phyloP scores from a whole-genome alignment of 2,797 vertebrate species.

The Parauchenoglanis punctatus region DNA sequence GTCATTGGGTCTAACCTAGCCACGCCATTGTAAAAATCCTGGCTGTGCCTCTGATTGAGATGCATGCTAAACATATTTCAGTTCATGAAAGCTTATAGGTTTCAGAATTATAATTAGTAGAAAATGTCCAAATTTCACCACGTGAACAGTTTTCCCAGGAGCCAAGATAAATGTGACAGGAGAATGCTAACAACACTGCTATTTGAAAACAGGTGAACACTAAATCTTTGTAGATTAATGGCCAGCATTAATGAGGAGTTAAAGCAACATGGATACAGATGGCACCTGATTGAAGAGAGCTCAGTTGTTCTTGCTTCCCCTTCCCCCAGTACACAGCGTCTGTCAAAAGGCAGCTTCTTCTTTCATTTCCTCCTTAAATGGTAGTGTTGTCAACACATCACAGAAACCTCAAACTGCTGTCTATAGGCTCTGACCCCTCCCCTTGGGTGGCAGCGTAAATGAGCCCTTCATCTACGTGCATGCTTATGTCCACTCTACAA shows the following conservation, averaged over 20 bases:
- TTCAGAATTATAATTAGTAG: not conserved
- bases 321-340: not conserved
- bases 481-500: not conserved
- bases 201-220: not conserved
- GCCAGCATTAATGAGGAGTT: not conserved
- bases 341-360: conserved; percentile 46
- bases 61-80: not conserved
- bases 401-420: conserved; percentile 34
- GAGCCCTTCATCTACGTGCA: not conserved
- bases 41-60: not conserved
- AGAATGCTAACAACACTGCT: not conserved
- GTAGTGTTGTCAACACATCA: conserved; percentile 40
- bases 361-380: conserved; percentile 56
- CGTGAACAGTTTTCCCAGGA: not conserved
- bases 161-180: not conserved
- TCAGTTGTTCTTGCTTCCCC: not conserved
- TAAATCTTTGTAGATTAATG: not conserved
- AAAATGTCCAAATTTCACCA: not conserved
- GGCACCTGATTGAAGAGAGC: not conserved
- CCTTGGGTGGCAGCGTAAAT: not conserved
- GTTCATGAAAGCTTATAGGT: not conserved
- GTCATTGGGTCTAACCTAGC: not conserved
- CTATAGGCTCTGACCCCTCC: conserved; percentile 8
- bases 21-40: not conserved
- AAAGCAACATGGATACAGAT: not conserved